Evolutionary conservation across 1,140 invertebrate genomes (phyloP), one percentile per base, ranked within the genome.

Genomic region (Ooceraea biroi): DNA sequence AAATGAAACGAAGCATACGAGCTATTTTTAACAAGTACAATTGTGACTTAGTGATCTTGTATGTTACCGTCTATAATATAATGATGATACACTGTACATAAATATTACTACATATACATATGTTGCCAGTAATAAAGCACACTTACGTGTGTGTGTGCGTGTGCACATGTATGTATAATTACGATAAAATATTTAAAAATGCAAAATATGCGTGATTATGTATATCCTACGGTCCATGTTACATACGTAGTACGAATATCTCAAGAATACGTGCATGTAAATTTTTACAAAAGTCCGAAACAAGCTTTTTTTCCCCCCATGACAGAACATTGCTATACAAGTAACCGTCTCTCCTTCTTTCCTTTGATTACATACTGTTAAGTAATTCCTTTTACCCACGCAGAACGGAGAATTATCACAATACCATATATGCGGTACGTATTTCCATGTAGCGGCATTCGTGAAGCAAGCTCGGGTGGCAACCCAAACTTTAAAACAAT

Each of bases 41-140:
- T 41, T 77, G 36, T 36, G 22, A 46, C 25, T 77, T 7, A 58
- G 46, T 58, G 30, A 50, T 22, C 17, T 14, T 66, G 57, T 19
- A 2, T 68, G 66, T 30, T 41, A 61, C 41, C 14, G 27, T 48
- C 30, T 11, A 41, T n/a, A n/a, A n/a, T n/a, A 82, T 68, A 80
- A 50, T 25, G n/a, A 63, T 86, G 58, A 46, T 71, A 71, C 57
- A 85, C 68, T 69, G 55, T 87, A 80, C 83, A 87, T 74, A 82
- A 73, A 52, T 84, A 84, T 55, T 58, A 68, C 30, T 80, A 30
- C 2, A 48, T 30, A 27, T 71, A 84, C 41, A 76, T 63, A 44
- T 52, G 11, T 61, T 55, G 30, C 30, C 7, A 44, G 12, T 12
- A 71, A 41, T 86, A 71, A 76, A 80, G 52, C 14, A 14, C 7